Percentiles rank a stretch among this genome's conserved stretches.
Conservation (phyloP, 1,140 invertebrate genomes). For the Reticulitermes speratus region DNA sequence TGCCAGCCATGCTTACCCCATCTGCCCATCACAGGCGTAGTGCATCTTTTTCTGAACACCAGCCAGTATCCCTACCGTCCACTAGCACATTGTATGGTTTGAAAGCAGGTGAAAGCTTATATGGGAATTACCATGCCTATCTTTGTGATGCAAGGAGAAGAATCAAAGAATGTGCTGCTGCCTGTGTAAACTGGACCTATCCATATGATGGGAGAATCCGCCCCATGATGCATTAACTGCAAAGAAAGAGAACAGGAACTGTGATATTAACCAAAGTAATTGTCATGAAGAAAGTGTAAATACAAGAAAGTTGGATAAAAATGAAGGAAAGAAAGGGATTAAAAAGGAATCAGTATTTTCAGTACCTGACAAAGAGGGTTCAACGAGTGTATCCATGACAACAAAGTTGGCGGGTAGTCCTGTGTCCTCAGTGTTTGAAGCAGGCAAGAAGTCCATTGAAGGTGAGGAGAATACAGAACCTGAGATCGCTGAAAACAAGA, state of each 20-base stretch:
- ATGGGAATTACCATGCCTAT: conserved; percentile 79
- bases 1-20: conserved; percentile 32
- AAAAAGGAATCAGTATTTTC: background rate
- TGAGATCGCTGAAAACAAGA: background rate
- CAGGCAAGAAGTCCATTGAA: no score
- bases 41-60: conserved; percentile 45
- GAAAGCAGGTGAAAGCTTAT: conserved; percentile 54
- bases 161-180: conserved; percentile 68
- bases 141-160: conserved; percentile 76
- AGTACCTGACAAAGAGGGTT: background rate
- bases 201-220: conserved; percentile 66
- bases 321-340: background rate
- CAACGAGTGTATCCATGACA: background rate
- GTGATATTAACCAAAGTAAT: conserved; percentile 26
- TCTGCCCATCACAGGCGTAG: conserved; percentile 44
- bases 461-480: background rate
- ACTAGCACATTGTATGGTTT: conserved; percentile 27
- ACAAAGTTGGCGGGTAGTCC: background rate
- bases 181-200: conserved; percentile 75
- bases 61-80: conserved; percentile 37
- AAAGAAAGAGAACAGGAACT: conserved; percentile 38
- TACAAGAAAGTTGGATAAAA: background rate
- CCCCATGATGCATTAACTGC: conserved; percentile 34
- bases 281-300: conserved; percentile 21
- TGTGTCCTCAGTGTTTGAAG: background rate